These are phyloP conservation scores for Amphilophus citrinellus DNA, from an alignment of 2,113 vertebrate species.

Conservation along the genomic window DNA sequence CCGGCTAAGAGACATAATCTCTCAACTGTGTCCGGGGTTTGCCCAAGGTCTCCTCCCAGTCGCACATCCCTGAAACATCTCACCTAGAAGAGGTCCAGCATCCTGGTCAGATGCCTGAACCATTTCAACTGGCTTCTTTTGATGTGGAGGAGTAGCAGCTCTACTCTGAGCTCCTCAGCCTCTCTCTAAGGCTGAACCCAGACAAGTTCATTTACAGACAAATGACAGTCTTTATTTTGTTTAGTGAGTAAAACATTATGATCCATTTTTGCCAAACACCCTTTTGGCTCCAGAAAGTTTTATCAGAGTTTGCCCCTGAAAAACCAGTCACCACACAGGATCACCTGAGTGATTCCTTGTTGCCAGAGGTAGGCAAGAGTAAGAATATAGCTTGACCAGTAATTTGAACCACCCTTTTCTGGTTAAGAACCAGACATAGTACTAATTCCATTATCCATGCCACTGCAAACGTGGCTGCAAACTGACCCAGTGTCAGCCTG, in stretches of 20 bases:
- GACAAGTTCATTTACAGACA: too few species aligned
- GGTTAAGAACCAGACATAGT: not conserved
- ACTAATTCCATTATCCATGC: not conserved
- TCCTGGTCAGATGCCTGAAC: not conserved
- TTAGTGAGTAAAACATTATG: not conserved
- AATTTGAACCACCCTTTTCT: not conserved
- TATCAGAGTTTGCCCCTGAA: too few species aligned
- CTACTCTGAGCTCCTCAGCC: not conserved
- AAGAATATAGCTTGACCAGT: too few species aligned
- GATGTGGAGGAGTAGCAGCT: not conserved
- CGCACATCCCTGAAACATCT: too few species aligned
- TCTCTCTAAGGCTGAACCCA: too few species aligned
- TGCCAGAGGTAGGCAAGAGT: too few species aligned
- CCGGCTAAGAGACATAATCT: not conserved
- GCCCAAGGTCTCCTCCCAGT: too few species aligned
- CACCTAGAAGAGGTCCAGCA: too few species aligned
- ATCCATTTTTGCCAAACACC: not conserved
- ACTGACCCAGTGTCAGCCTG: not conserved
- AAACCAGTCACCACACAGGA: fast-evolving
- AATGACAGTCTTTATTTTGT: not conserved
- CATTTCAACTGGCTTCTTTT: not conserved
- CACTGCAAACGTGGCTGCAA: not conserved
- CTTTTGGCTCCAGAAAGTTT: fast-evolving
- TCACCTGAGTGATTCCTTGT: too few species aligned
- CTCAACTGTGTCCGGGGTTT: too few species aligned